A percentile compares a stretch with the other conserved stretches of the same genome.
Conservation (phyloP, 2,888 invertebrate genomes). For the Drosophila neonasuta region DNA sequence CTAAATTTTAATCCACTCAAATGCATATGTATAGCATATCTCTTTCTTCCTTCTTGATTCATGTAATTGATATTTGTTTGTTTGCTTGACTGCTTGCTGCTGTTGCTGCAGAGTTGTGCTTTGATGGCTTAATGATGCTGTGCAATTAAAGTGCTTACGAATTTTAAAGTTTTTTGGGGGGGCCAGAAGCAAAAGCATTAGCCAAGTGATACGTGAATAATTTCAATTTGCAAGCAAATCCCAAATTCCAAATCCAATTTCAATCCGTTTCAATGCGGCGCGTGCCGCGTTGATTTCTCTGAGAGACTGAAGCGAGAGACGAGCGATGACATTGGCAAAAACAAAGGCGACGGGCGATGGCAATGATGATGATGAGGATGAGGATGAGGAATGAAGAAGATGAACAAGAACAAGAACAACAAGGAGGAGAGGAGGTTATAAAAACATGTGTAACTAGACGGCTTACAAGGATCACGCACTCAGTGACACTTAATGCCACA, state of each 20-base stretch:
- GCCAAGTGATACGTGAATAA: constrained; percentile 21
- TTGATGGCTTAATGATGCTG: neutral
- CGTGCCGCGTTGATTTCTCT: constrained; percentile 27
- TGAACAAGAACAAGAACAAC: constrained; percentile 8
- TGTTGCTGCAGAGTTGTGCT: neutral
- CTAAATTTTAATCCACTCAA: too few relatives aligned
- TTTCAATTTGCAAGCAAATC: constrained; percentile 35
- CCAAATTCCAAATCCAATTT: constrained; percentile 38
- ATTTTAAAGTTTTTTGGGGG: neutral
- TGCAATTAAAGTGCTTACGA: constrained; percentile 7
- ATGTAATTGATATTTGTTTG: neutral
- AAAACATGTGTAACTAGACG: constrained; percentile 75
- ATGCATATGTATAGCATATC: too few relatives aligned
- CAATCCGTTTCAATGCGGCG: constrained; percentile 43
- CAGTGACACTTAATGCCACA: constrained; percentile 72
- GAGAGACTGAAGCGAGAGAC: neutral
- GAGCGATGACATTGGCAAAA: constrained; percentile 45
- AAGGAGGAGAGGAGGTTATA: constrained; percentile 55
- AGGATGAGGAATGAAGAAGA: neutral
- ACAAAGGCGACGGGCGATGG: constrained; percentile 16
- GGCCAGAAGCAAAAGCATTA: neutral
- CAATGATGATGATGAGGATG: constrained; percentile 6
- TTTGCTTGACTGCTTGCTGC: neutral
- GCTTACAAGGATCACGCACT: constrained; percentile 77
- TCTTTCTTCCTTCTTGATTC: too few relatives aligned